phyloP scores from a whole-genome alignment of 2,113 vertebrate species.

The Mormoops blainvillei region DNA sequence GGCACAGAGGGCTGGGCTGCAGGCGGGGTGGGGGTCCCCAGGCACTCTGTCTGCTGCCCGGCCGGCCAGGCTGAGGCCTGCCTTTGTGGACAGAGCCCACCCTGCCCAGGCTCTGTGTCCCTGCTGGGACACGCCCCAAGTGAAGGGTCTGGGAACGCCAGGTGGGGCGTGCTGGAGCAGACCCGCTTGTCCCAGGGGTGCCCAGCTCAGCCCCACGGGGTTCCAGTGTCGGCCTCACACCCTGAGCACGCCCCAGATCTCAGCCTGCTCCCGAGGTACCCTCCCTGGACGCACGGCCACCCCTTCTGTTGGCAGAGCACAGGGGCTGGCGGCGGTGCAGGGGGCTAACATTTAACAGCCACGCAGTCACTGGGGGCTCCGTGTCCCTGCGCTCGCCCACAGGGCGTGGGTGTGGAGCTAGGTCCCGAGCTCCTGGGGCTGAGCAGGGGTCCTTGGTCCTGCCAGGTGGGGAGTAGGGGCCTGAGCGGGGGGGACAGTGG shows the following conservation, averaged over 20 bases:
- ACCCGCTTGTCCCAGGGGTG: not conserved
- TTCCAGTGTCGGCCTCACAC: not conserved
- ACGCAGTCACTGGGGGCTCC: not conserved
- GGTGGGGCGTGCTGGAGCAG: not conserved
- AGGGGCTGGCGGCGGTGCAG: not conserved
- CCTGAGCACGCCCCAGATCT: not conserved
- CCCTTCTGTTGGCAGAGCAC: not conserved
- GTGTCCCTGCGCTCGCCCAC: not conserved
- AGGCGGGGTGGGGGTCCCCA: not conserved
- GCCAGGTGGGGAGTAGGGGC: not conserved
- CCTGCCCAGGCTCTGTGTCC: not conserved
- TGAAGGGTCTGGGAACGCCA: not conserved
- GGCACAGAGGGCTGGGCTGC: not conserved
- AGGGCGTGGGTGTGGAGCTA: not conserved
- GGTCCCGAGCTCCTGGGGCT: not conserved
- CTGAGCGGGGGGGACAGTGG: not conserved
- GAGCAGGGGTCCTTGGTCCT: not conserved
- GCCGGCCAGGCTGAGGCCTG: not conserved
- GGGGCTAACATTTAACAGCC: no score
- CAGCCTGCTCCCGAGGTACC: no score
- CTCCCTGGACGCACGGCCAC: not conserved
- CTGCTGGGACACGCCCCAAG: not conserved
- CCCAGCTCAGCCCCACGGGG: not conserved
- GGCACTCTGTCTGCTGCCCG: not conserved
- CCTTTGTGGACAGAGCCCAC: not conserved